A percentile compares a stretch with the other conserved stretches of the same genome.
Conservation (phyloP, 92 coral and sea anemone species). For the Phenganax marumi region DNA sequence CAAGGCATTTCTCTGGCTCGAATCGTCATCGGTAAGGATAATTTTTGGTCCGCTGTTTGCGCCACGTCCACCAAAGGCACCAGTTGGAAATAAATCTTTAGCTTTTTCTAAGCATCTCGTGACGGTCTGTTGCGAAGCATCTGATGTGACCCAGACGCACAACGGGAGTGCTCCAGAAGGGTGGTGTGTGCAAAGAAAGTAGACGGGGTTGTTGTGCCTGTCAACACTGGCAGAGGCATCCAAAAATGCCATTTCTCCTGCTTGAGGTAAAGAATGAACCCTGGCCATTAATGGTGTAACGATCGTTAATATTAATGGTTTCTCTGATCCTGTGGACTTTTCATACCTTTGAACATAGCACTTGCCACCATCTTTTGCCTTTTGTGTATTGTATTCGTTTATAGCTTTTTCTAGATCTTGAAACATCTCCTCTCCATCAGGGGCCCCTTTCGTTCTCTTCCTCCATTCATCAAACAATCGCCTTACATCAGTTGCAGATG, state of each 20-base stretch:
- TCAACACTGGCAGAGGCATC: conserved; percentile 65
- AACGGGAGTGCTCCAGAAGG: conserved; percentile 59
- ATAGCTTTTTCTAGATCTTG: conserved; percentile 38
- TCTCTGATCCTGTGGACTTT: not conserved
- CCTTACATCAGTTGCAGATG: conserved; percentile 48
- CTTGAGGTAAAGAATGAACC: conserved; percentile 53
- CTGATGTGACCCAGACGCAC: conserved; percentile 54
- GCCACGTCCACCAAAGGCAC: conserved; percentile 63
- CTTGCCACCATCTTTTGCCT: conserved; percentile 44
- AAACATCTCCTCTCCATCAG: conserved; percentile 59
- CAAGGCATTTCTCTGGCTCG: conserved; percentile 50
- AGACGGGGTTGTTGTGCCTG: conserved; percentile 62
- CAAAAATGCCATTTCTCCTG: conserved; percentile 61
- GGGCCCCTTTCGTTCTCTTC: conserved; percentile 47
- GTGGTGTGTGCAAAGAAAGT: conserved; percentile 57
- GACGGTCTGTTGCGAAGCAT: conserved; percentile 42
- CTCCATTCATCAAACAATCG: conserved; percentile 56
- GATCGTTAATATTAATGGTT: conserved; percentile 51
- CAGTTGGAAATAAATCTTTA: not conserved
- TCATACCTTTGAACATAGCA: conserved; percentile 44
- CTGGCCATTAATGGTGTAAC: conserved; percentile 64
- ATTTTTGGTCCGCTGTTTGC: conserved; percentile 47
- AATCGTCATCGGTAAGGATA: conserved; percentile 54
- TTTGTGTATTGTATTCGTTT: conserved; percentile 33
- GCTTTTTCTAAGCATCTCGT: conserved; percentile 10